Evolutionary conservation across 37 sponge, comb jelly and placozoan genomes (phyloP).

Genomic region (Lycopodina hypogea): DNA sequence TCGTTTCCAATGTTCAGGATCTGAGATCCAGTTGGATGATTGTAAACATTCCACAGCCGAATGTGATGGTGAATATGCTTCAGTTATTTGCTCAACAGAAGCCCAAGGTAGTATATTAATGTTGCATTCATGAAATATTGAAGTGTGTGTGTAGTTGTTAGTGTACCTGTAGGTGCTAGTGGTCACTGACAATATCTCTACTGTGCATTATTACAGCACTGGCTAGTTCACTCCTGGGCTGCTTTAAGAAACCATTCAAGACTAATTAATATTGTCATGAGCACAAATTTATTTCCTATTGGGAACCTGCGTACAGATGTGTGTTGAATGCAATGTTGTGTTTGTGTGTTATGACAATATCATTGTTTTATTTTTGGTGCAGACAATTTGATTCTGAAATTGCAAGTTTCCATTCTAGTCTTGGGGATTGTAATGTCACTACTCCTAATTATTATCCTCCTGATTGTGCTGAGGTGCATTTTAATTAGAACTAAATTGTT

Average conservation of each 20-base stretch:
- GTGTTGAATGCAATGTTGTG: too few species aligned
- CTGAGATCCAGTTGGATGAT: constrained; percentile 11
- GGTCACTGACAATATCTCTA: too few species aligned
- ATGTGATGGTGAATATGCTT: constrained; percentile 26
- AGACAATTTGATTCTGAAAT: background rate
- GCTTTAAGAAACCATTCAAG: too few species aligned
- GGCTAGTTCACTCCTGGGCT: too few species aligned
- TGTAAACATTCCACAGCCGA: background rate
- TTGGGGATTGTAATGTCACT: background rate
- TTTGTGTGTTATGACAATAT: too few species aligned
- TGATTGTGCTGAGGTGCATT: background rate
- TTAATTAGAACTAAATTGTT: background rate
- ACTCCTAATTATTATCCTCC: background rate
- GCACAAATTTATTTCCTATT: too few species aligned
- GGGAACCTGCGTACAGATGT: too few species aligned
- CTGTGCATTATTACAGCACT: too few species aligned
- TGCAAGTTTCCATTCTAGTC: background rate
- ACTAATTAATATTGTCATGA: too few species aligned
- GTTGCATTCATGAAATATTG: too few species aligned
- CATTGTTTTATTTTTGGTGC: background rate
- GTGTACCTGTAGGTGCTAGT: too few species aligned
- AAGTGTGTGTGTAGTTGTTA: too few species aligned
- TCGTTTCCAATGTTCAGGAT: constrained; percentile 22
- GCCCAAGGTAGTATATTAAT: background rate
- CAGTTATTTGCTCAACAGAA: constrained; percentile 18